Percentiles rank a stretch among this genome's conserved stretches.
Evolutionary conservation across 2,888 invertebrate genomes (phyloP).

Genomic region (Alentia gelatinosa): DNA sequence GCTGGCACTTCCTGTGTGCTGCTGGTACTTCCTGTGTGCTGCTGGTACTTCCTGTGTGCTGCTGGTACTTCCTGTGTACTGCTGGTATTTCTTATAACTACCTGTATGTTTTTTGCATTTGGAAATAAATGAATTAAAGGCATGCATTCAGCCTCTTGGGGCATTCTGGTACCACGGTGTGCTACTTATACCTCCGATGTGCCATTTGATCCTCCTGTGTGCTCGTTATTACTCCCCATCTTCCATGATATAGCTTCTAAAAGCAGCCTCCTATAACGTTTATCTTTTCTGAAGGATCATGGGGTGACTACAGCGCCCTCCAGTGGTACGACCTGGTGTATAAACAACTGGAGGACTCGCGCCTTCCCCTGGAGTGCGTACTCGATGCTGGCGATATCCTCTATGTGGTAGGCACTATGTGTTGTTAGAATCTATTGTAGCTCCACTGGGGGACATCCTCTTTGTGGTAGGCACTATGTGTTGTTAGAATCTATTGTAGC

Average conservation of each 20-base stretch:
- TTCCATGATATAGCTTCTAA: too few relatives aligned
- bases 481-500: too few relatives aligned
- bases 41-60: background rate
- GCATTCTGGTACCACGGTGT: too few relatives aligned
- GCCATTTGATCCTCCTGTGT: too few relatives aligned
- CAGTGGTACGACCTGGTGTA: slow-evolving; percentile 21
- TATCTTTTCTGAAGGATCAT: background rate
- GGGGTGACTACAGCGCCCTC: background rate
- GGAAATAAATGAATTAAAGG: too few relatives aligned
- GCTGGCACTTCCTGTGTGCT: background rate
- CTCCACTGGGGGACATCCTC: slow-evolving; percentile 26
- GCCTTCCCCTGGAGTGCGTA: slow-evolving; percentile 34
- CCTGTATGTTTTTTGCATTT: too few relatives aligned
- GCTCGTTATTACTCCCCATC: too few relatives aligned
- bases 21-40: background rate
- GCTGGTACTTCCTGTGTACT: background rate
- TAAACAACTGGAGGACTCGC: background rate
- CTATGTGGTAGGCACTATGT: background rate
- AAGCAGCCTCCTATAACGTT: too few relatives aligned
- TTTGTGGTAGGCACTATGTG: background rate
- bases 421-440: too few relatives aligned
- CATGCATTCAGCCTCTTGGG: too few relatives aligned
- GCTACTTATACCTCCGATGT: too few relatives aligned
- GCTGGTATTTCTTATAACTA: too few relatives aligned
- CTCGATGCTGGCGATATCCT: slow-evolving; percentile 37